Evolutionary conservation across 2,888 invertebrate species (phyloP).

Genomic region (Metallyticus violacea): DNA sequence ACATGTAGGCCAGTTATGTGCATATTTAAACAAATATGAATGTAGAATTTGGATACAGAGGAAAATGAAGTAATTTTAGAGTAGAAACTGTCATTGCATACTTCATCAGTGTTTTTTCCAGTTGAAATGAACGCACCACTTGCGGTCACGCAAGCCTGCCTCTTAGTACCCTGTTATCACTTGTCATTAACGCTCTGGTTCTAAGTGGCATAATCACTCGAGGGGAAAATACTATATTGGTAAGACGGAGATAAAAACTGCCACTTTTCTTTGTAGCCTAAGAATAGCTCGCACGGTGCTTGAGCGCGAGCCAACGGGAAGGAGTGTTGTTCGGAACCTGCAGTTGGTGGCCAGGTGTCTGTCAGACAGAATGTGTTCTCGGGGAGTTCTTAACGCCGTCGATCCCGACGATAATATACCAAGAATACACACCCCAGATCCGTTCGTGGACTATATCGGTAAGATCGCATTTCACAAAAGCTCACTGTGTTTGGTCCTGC

Average conservation of each 20-base stretch:
- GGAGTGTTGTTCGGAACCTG: not conserved
- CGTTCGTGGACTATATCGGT: slow-evolving; percentile 27
- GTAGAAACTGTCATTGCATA: no score
- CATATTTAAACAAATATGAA: no score
- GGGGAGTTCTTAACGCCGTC: slow-evolving; percentile 28
- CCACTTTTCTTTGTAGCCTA: not conserved
- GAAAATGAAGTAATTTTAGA: not conserved
- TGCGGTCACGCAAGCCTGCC: not conserved
- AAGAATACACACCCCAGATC: slow-evolving; percentile 17
- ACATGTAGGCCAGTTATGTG: no score
- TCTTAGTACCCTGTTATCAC: not conserved
- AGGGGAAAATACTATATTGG: not conserved
- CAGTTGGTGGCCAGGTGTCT: not conserved
- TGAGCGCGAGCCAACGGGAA: not conserved
- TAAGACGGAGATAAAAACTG: not conserved
- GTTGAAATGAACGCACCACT: not conserved
- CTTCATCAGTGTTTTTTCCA: not conserved
- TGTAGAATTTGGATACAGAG: no score
- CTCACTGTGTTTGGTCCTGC: not conserved
- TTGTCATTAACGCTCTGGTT: not conserved
- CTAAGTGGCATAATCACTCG: not conserved
- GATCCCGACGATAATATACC: slow-evolving; percentile 16
- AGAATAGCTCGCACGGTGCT: not conserved
- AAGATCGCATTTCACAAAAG: not conserved
- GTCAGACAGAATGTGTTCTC: slow-evolving; percentile 24